Evolutionary conservation across 2,797 vertebrate species (phyloP).

Genomic region (Platyrinchus mystaceus): DNA sequence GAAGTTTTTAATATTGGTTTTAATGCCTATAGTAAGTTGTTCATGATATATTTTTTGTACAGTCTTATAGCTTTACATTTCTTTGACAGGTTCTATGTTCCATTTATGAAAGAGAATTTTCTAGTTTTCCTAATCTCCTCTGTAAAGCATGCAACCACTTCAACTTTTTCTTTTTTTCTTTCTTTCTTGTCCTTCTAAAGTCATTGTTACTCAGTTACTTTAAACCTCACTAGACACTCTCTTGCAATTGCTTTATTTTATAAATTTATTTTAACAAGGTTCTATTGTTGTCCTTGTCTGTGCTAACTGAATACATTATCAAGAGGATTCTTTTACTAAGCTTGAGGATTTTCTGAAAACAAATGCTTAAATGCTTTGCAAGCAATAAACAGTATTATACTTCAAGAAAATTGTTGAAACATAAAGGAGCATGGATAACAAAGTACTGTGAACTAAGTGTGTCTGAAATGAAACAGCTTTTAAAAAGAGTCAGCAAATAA

Average conservation of each 20-base stretch:
- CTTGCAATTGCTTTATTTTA: background rate
- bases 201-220: background rate
- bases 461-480: background rate
- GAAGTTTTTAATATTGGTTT: background rate
- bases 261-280: background rate
- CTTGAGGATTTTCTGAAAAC: background rate
- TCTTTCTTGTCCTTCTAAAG: background rate
- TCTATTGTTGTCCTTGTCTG: background rate
- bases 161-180: fast-evolving
- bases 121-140: background rate
- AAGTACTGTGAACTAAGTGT: background rate
- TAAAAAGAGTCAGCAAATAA: background rate
- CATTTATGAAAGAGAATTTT: background rate
- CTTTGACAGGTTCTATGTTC: background rate
- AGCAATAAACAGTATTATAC: background rate
- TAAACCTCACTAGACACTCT: background rate
- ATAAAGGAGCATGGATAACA: background rate
- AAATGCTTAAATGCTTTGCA: background rate
- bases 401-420: background rate
- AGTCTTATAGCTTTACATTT: background rate
- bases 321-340: background rate
- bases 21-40: background rate
- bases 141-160: too few relatives aligned
- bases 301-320: background rate
- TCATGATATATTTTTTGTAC: background rate